phyloP scores from a whole-genome alignment of 2,888 invertebrate species.

The Luperina testacea region DNA sequence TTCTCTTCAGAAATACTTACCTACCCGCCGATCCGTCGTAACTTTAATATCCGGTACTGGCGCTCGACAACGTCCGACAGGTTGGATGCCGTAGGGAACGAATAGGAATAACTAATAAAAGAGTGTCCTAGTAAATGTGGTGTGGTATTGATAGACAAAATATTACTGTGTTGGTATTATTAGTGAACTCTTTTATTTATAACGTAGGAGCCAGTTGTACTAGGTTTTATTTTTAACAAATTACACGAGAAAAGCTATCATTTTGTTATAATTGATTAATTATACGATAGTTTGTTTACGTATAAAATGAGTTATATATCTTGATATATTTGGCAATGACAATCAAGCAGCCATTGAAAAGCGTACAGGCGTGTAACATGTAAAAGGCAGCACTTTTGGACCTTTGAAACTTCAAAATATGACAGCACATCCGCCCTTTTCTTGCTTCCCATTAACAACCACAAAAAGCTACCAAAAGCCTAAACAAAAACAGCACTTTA shows the following conservation, averaged over 20 bases:
- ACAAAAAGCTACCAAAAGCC: constrained; percentile 1
- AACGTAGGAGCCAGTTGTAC: not conserved
- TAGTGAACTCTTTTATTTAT: not conserved
- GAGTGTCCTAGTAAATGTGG: not conserved
- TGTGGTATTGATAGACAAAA: not conserved
- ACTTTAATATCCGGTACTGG: constrained; percentile 57
- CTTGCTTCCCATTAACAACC: constrained; percentile 21
- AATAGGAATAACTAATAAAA: constrained; percentile 4
- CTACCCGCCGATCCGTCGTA: constrained; percentile 1
- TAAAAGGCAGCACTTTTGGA: not conserved
- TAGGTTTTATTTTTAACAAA: not conserved
- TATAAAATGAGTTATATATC: not conserved
- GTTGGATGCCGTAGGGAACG: constrained; percentile 1
- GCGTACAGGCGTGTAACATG: not conserved
- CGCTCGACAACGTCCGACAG: constrained; percentile 44
- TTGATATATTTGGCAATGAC: not conserved
- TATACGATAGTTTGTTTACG: not conserved
- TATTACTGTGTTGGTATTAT: not conserved
- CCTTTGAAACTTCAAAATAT: constrained; percentile 12
- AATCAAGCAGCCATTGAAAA: not conserved
- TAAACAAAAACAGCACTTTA: constrained; percentile 44
- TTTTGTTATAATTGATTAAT: not conserved
- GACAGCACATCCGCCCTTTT: constrained; percentile 2
- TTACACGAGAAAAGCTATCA: not conserved
- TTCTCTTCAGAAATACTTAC: not conserved